Evolutionary conservation across 2,113 vertebrate species (phyloP).

Genomic region (Solea solea): DNA sequence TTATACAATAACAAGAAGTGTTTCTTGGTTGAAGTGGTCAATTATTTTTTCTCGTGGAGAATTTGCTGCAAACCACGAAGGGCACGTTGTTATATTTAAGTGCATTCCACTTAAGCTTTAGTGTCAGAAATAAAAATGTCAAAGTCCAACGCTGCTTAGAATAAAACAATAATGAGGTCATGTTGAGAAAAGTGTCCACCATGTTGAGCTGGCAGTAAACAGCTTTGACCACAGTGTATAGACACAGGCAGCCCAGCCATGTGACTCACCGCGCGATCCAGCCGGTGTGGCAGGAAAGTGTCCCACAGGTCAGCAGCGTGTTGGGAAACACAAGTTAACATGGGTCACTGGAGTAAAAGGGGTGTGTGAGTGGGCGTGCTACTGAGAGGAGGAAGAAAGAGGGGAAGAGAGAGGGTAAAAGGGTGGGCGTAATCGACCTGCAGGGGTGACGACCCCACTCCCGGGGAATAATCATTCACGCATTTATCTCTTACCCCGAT

Average conservation of each 20-base stretch:
- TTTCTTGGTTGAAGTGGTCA: not conserved
- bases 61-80: not conserved
- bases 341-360: conserved; percentile 33
- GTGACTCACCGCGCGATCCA: conserved; percentile 8
- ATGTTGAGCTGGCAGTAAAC: conserved; percentile 35
- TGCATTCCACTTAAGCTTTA: not conserved
- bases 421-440: conserved; percentile 39
- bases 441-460: conserved; percentile 69
- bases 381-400: conserved; percentile 19
- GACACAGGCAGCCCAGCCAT: conserved; percentile 7
- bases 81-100: not conserved
- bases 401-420: conserved; percentile 8
- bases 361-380: not conserved
- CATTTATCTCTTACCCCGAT: conserved; percentile 75
- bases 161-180: conserved; percentile 27
- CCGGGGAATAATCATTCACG: conserved; percentile 73
- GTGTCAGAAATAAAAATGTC: conserved; percentile 20
- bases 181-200: not conserved
- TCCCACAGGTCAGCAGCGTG: conserved; percentile 25
- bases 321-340: conserved; percentile 42
- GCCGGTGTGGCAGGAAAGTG: conserved; percentile 10
- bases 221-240: conserved; percentile 11
- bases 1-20: not conserved
- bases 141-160: conserved; percentile 4
- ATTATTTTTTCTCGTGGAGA: no score